Conservation (phyloP, 1,140 invertebrate species). For the Drosophila suzukii region DNA sequence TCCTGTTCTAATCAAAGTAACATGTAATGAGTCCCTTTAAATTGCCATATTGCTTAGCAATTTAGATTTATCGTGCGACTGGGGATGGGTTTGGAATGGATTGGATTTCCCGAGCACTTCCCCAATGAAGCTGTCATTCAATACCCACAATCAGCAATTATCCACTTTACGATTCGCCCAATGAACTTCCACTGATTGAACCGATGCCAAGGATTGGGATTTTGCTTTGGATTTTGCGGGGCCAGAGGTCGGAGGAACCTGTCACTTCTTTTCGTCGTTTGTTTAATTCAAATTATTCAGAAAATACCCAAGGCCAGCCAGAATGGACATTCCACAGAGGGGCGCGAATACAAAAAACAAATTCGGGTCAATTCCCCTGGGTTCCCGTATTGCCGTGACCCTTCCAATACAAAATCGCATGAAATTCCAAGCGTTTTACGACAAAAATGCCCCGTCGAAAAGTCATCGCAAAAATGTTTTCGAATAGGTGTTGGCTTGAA, state of each 20-base stretch:
- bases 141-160: constrained; percentile 12
- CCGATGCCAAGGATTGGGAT: neutral
- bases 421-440: constrained; percentile 67
- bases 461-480: constrained; percentile 35
- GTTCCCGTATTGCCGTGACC: neutral
- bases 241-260: neutral
- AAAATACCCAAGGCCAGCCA: constrained; percentile 32
- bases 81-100: neutral
- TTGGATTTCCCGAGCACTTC: neutral
- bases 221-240: neutral
- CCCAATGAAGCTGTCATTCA: neutral
- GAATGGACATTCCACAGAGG: constrained; percentile 7
- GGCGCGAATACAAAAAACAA: constrained; percentile 31
- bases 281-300: constrained; percentile 49
- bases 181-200: neutral
- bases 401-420: constrained; percentile 49
- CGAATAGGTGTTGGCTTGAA: neutral
- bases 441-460: constrained; percentile 23
- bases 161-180: constrained; percentile 1
- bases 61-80: neutral
- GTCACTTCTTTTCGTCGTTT: constrained; percentile 21
- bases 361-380: constrained; percentile 61
- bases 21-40: neutral
- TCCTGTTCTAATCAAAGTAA: neutral
- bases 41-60: neutral